Conservation (phyloP, 2,113 vertebrate species). For the Apus apus region DNA sequence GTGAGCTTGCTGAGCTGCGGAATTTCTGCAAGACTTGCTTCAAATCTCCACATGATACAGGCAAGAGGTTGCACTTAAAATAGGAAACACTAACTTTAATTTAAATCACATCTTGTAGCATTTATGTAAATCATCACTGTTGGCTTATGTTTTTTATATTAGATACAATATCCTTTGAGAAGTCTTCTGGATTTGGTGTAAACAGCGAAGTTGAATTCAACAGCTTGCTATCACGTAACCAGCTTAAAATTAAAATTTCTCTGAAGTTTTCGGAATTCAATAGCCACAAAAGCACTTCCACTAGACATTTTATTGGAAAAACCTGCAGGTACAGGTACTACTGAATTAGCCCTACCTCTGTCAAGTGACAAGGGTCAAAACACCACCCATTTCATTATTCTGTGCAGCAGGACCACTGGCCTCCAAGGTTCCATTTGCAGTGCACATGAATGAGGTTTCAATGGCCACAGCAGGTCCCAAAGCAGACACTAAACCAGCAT, state of each 20-base stretch:
- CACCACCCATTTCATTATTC: background rate
- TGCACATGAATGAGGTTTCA: background rate
- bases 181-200: slow-evolving; percentile 13
- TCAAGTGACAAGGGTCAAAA: background rate
- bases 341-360: background rate
- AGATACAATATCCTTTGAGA: background rate
- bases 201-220: slow-evolving; percentile 26
- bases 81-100: slow-evolving; percentile 47
- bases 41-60: slow-evolving; percentile 54
- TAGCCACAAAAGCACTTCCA: background rate
- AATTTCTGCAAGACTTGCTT: slow-evolving; percentile 60
- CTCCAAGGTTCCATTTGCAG: background rate
- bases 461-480: background rate
- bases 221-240: background rate
- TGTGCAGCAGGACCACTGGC: background rate
- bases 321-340: background rate
- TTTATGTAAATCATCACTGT: slow-evolving; percentile 57
- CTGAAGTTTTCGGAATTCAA: background rate
- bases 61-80: slow-evolving; percentile 39
- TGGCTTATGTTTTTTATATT: slow-evolving; percentile 49
- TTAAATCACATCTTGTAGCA: slow-evolving; percentile 50
- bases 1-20: slow-evolving; percentile 44
- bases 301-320: background rate
- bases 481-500: background rate
- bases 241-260: background rate